Conservation (phyloP, 2,797 vertebrate species). For the Nothura maculosa region DNA sequence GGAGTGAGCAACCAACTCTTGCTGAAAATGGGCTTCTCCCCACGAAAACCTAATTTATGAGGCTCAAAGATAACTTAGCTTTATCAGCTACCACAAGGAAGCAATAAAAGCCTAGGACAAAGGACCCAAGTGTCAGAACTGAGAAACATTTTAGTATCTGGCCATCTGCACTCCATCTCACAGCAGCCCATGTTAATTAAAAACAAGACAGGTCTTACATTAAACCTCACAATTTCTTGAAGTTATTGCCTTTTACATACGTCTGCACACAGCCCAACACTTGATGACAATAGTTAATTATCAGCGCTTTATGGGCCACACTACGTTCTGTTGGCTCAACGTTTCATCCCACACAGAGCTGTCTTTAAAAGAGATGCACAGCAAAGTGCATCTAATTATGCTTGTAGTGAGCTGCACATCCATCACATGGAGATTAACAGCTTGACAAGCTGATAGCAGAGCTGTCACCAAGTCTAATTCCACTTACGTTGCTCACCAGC, state of each 20-base stretch:
- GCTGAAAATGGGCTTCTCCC: background rate
- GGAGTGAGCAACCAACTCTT: rapidly evolving
- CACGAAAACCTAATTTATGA: background rate
- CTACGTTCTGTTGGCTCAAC: background rate
- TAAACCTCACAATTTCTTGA: background rate
- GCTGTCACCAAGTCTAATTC: background rate
- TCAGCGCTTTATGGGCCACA: background rate
- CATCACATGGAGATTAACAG: slow-evolving; percentile 3
- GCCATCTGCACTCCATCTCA: background rate
- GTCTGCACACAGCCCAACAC: background rate
- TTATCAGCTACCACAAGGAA: background rate
- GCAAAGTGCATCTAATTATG: slow-evolving; percentile 22
- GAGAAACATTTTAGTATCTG: background rate
- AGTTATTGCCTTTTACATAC: background rate
- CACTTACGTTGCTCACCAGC: background rate
- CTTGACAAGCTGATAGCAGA: slow-evolving; percentile 2
- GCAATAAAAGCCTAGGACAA: background rate
- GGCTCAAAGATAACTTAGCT: background rate
- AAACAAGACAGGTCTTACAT: background rate
- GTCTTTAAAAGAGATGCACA: slow-evolving; percentile 27
- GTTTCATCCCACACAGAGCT: background rate
- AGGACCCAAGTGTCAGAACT: background rate
- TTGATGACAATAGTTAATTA: background rate
- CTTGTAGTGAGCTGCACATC: background rate
- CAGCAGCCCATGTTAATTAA: background rate